A percentile compares a stretch with the other conserved stretches of the same genome.
phyloP scores from a whole-genome alignment of 2,888 invertebrate species.

The Tipula lateralis region DNA sequence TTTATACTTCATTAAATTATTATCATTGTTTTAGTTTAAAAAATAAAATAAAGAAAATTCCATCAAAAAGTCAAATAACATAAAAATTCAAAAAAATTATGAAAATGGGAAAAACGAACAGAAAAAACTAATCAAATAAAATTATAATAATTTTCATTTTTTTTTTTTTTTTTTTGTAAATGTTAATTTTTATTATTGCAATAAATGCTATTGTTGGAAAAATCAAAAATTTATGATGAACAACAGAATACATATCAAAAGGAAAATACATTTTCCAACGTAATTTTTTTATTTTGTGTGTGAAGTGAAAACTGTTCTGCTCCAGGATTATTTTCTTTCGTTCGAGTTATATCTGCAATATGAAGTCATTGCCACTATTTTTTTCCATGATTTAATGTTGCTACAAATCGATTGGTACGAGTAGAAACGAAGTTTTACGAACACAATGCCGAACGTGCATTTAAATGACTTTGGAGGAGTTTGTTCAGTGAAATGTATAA shows the following conservation, averaged over 20 bases:
- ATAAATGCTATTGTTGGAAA: background rate
- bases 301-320: background rate
- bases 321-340: background rate
- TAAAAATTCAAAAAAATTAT: background rate
- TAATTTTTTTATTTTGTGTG: background rate
- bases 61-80: constrained; percentile 24
- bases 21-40: constrained; percentile 11
- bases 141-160: background rate
- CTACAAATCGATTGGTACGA: too few relatives aligned
- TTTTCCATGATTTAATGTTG: too few relatives aligned
- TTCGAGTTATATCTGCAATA: background rate
- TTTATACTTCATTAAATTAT: constrained; percentile 19
- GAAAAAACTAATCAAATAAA: constrained; percentile 19
- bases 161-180: background rate
- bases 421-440: too few relatives aligned
- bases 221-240: constrained; percentile 15
- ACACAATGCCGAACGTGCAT: too few relatives aligned
- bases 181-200: constrained; percentile 24
- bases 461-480: too few relatives aligned
- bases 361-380: background rate
- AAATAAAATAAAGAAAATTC: background rate
- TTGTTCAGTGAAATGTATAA: too few relatives aligned
- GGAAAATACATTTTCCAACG: background rate
- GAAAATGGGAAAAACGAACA: background rate
- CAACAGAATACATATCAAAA: background rate